These are phyloP conservation scores for Melanotaenia boesemani DNA, from an alignment of 2,797 vertebrate species.

Conservation along the genomic window DNA sequence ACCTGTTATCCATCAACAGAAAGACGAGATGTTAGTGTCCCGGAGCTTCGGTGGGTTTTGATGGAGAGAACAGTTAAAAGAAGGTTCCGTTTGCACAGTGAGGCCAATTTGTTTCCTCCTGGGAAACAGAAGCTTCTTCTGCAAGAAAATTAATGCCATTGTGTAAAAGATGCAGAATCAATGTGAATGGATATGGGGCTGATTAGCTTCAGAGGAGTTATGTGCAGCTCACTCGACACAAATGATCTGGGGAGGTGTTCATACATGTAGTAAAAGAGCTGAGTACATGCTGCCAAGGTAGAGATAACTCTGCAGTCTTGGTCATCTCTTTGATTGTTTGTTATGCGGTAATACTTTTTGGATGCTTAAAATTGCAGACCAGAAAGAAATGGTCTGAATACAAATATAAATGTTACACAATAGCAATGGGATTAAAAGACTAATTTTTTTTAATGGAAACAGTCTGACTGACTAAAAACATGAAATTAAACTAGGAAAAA, in stretches of 20 bases:
- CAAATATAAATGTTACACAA: background rate
- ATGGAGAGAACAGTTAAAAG: slow-evolving; percentile 42
- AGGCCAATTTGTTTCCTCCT: slow-evolving; percentile 31
- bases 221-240: background rate
- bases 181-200: background rate
- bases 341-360: background rate
- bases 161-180: background rate
- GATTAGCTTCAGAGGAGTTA: background rate
- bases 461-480: background rate
- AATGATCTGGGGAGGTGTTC: background rate
- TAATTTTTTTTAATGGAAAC: background rate
- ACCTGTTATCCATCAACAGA: slow-evolving; percentile 30
- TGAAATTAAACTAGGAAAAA: background rate
- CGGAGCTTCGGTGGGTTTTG: slow-evolving; percentile 42
- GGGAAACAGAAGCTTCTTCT: slow-evolving; percentile 20
- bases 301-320: background rate
- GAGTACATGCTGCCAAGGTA: background rate
- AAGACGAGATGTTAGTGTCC: slow-evolving; percentile 45
- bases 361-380: background rate
- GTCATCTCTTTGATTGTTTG: too few relatives aligned
- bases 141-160: slow-evolving; percentile 13
- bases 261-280: slow-evolving; percentile 1
- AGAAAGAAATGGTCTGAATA: background rate
- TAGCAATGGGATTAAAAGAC: background rate
- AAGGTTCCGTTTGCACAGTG: slow-evolving; percentile 36